Base-by-base conservation (phyloP, 2,888 invertebrate species). In the Temnothorax unifasciatus region DNA sequence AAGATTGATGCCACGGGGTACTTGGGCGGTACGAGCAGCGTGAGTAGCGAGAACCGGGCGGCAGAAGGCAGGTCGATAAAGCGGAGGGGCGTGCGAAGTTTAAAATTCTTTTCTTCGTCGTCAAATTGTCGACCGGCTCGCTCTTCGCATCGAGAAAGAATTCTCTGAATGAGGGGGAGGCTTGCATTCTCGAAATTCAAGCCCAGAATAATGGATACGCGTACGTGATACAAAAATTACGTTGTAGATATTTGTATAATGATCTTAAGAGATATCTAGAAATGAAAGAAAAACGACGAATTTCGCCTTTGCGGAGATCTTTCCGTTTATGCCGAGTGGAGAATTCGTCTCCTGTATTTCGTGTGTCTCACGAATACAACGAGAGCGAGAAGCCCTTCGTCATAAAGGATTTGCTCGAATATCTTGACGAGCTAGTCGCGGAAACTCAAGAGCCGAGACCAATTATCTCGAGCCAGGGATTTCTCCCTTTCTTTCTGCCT, bases 1-100 rank as follows among this genome's bases (percentile, higher is more conserved):
- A 84, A 86, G 83, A 90, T 87, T 84, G 83, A 89, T 83, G 84
- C 86, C 81, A 69, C 77, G 77, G 83, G 84, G 76, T 73, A 85
- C 52, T 82, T 87, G 75, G 81, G 52, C 75, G 75, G 68, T 41
- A 66, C 57, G 82, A 79, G 85, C 81, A 81, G 66, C 71, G 68
- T 77, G 81, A 73, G 73, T 79, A 76, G 66, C 63, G 84, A 90
- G 87, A 83, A 87, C 68, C 87, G 74, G 68, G 64, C 68, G 69
- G 74, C 21, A 76, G 75, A 85, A 85, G 87, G 47, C 47, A 73
- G 73, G 79, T 81, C 79, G 79, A 81, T 81, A 73, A 57, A 81
- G 25, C 38, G 59, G 25, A 50, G 38, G 13, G 34, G 25, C 47
- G 71, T 25, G 25, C 34, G 13, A 29, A 44, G 29, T 73, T 81